A percentile compares a stretch with the other conserved stretches of the same genome.
Evolutionary conservation across 2,797 vertebrate species (phyloP).

Genomic region (Sebastes oblongus): DNA sequence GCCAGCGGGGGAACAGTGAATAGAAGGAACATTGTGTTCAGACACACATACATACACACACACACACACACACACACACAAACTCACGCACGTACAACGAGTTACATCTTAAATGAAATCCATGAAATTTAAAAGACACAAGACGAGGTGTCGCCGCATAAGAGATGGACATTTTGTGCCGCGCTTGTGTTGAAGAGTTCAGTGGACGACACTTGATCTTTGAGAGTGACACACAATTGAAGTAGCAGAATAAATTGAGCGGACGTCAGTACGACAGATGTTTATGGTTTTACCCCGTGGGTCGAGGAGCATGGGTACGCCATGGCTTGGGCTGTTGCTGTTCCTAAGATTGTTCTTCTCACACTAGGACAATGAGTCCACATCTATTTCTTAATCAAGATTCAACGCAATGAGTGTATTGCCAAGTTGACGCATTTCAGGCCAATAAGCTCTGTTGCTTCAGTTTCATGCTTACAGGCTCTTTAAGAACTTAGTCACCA

Average conservation of each 20-base stretch:
- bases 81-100: not conserved
- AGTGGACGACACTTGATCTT: constrained; percentile 24
- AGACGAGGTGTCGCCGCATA: constrained; percentile 33
- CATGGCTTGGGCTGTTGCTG: not conserved
- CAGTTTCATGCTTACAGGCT: not conserved
- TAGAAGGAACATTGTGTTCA: constrained; percentile 87
- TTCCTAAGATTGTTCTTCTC: not conserved
- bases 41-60: constrained; percentile 38
- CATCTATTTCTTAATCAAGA: constrained; percentile 5
- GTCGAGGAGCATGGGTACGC: not conserved
- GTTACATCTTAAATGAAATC: constrained; percentile 57
- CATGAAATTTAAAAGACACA: constrained; percentile 42
- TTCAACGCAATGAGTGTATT: not conserved
- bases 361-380: not conserved
- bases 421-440: not conserved
- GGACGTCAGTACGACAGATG: constrained; percentile 14
- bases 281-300: constrained; percentile 19
- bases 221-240: constrained; percentile 22
- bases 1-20: constrained; percentile 79
- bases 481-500: constrained; percentile 2
- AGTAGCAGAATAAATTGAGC: constrained; percentile 14
- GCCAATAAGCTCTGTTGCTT: not conserved
- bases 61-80: constrained; percentile 2
- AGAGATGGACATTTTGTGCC: constrained; percentile 50
- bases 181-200: constrained; percentile 12